Evolutionary conservation across 2,113 vertebrate genomes (phyloP).

Genomic region (Upupa epops): DNA sequence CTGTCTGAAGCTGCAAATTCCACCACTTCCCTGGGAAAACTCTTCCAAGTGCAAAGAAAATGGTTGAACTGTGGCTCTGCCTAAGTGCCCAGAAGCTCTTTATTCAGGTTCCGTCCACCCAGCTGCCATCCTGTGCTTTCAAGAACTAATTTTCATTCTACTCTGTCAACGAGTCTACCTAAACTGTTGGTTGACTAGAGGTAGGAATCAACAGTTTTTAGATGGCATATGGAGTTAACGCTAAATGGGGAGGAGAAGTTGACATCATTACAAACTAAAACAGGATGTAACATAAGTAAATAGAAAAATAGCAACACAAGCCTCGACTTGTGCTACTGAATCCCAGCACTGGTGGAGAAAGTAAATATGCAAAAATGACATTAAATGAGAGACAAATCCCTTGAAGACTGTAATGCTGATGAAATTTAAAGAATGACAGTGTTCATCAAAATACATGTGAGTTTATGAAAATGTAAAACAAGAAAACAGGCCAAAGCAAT

Average conservation of each 20-base stretch:
- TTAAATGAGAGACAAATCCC: background rate
- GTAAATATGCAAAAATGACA: constrained; percentile 1
- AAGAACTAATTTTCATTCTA: background rate
- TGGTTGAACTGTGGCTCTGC: background rate
- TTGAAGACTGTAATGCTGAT: constrained; percentile 12
- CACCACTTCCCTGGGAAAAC: too few relatives aligned
- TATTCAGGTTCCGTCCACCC: background rate
- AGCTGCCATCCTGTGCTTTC: background rate
- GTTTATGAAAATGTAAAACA: constrained; percentile 22
- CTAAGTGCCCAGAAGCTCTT: background rate
- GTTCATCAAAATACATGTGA: constrained; percentile 28
- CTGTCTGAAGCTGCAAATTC: too few relatives aligned
- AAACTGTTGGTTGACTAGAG: background rate
- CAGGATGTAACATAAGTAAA: background rate
- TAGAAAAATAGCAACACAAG: background rate
- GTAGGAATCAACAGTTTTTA: background rate
- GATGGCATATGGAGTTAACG: background rate
- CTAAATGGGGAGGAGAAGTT: background rate
- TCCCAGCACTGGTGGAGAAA: background rate
- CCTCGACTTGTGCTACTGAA: background rate
- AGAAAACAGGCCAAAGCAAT: constrained; percentile 30
- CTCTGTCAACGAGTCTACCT: background rate
- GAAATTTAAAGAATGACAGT: constrained; percentile 38
- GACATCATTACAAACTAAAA: background rate
- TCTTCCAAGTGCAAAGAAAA: background rate